phyloP scores from a whole-genome alignment of 2,113 vertebrate species.

The Hipposideros armiger region DNA sequence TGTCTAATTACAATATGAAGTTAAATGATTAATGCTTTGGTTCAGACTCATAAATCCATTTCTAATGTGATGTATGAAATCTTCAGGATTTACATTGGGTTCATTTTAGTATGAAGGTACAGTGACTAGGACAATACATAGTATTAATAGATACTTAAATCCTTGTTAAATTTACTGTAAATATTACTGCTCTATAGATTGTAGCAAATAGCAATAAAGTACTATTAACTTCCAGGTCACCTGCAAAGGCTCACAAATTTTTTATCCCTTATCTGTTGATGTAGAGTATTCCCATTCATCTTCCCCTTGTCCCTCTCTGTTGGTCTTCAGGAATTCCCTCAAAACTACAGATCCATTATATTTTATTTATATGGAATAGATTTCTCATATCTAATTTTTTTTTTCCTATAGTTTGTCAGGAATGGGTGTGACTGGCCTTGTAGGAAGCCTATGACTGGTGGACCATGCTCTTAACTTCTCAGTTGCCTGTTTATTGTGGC shows the following conservation, averaged over 20 bases:
- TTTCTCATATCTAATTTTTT: background rate
- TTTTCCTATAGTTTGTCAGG: background rate
- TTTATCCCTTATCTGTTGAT: background rate
- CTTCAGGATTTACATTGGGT: constrained; percentile 49
- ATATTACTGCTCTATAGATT: constrained; percentile 43
- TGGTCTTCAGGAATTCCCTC: background rate
- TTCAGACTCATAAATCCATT: constrained; percentile 43
- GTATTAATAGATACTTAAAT: background rate
- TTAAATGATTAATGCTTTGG: constrained; percentile 32
- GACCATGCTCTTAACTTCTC: background rate
- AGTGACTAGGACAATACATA: background rate
- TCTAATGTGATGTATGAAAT: constrained; percentile 41
- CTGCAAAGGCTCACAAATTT: constrained; percentile 6
- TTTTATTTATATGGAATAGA: background rate
- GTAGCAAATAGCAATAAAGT: constrained; percentile 64
- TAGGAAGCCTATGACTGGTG: constrained; percentile 32
- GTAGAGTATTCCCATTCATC: background rate
- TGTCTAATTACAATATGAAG: constrained; percentile 20
- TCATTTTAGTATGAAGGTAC: background rate
- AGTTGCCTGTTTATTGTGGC: constrained; percentile 23
- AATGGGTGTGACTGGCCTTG: constrained; percentile 38
- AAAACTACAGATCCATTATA: background rate
- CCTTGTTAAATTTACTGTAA: constrained; percentile 49
- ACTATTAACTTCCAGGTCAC: constrained; percentile 53
- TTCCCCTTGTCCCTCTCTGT: background rate